Base-by-base conservation (phyloP, 2,888 invertebrate species). In the Chrysodeixis includens region DNA sequence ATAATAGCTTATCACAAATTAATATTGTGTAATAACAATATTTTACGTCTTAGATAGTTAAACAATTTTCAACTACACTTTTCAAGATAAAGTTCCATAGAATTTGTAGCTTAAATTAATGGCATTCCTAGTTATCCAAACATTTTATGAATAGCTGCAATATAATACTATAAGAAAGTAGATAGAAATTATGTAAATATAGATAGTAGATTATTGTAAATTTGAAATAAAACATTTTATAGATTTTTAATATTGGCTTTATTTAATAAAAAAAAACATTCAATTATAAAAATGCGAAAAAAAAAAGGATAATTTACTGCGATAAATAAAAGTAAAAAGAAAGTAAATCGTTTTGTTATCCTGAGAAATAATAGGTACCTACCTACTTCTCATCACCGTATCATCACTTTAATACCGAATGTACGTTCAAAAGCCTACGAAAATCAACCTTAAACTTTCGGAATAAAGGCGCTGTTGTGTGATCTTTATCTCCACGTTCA, bases 221-320 rank as follows among this genome's bases (percentile, higher is more conserved):
- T 62, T 70, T 35, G 16, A 62, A 79, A 76, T 79, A 70, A 79
- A 63, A 32, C n/a, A 26, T 69, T 79, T 81, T 79, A 73, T 81
- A 79, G 66, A 66, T 79, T 79, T 67, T n/a, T 69, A 73, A 75
- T 66, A 35, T 71, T 74, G 69, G 65, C 62, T 56, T 78, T 56
- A 62, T 70, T 71, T 71, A 2, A 26, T 26, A 2, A 26, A 26
- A 26, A 26, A 26, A 4, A 6, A 26, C 6, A 2, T 26, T 26
- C 26, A 26, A 26, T 6, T 26, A 26, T 26, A n/a, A n/a, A n/a
- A n/a, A n/a, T n/a, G n/a, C n/a, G 26, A 26, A 26, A 26, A 26
- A 26, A 2, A 4, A 26, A 26, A 26, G 26, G 2, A 4, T 26
- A 26, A 26, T 4, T 26, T 26, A 26, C n/a, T n/a, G n/a, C n/a